These are phyloP conservation scores for Steinernema feltiae DNA, from an alignment of 1,140 invertebrate genomes.

Conservation along the genomic window DNA sequence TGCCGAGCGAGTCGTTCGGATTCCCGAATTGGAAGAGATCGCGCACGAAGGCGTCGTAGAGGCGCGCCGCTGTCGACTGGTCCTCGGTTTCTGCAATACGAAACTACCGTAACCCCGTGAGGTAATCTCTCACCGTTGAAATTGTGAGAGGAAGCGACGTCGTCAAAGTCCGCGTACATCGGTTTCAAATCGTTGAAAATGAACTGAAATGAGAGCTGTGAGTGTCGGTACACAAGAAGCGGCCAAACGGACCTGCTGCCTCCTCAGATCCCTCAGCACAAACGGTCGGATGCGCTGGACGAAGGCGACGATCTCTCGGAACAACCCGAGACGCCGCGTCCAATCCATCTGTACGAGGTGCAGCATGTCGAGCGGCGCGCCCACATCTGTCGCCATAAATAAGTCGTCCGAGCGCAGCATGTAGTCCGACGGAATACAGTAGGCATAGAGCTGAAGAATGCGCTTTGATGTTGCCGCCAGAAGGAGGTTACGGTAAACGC, in stretches of 20 bases:
- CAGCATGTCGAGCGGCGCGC: background rate
- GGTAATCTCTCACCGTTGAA: background rate
- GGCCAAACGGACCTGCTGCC: background rate
- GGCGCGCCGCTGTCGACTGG: background rate
- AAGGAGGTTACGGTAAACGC: background rate
- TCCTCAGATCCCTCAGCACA: background rate
- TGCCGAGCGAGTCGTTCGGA: background rate
- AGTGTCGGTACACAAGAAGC: background rate
- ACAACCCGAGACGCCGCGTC: background rate
- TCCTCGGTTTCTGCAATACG: background rate
- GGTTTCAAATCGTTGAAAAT: background rate
- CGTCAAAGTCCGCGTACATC: slow-evolving; percentile 9
- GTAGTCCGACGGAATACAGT: background rate
- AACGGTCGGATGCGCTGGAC: background rate
- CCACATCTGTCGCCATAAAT: slow-evolving; percentile 6
- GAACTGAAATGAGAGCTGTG: background rate
- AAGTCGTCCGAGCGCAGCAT: background rate
- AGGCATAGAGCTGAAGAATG: background rate
- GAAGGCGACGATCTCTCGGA: background rate
- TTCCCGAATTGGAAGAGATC: slow-evolving; percentile 2
- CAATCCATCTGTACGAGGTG: slow-evolving; percentile 11
- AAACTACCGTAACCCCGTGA: background rate
- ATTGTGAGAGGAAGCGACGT: background rate
- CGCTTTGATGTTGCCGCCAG: slow-evolving; percentile 2
- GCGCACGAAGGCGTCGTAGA: slow-evolving; percentile 7